Evolutionary conservation across 2,888 invertebrate genomes (phyloP).

Genomic region (Oxystoma pomonae): DNA sequence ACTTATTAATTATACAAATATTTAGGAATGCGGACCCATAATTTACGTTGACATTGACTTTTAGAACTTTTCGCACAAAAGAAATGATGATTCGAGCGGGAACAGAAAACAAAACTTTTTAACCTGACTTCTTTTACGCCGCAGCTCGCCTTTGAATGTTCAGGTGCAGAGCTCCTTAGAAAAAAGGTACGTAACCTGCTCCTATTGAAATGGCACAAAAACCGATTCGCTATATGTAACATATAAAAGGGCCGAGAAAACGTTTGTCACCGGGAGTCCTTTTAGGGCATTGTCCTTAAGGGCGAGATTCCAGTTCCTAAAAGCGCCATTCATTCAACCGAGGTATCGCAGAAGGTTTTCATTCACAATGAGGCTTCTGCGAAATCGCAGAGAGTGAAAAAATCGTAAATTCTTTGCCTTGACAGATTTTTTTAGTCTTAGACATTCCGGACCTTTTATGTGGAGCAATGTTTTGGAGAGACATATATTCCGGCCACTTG

Average conservation of each 20-base stretch:
- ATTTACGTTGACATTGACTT: neutral
- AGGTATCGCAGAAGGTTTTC: slow-evolving; percentile 9
- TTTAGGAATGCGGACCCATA: neutral
- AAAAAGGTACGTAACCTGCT: slow-evolving; percentile 24
- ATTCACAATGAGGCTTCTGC: slow-evolving; percentile 22
- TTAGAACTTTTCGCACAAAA: neutral
- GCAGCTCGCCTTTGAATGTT: slow-evolving; percentile 18
- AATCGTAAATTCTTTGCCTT: slow-evolving; percentile 21
- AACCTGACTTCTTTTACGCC: neutral
- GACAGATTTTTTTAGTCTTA: neutral
- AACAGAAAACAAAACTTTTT: neutral
- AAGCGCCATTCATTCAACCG: slow-evolving; percentile 22
- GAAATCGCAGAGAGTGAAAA: slow-evolving; percentile 20
- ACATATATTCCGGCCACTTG: no score
- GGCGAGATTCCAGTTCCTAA: slow-evolving; percentile 18
- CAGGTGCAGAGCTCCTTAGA: slow-evolving; percentile 22
- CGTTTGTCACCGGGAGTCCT: slow-evolving; percentile 22
- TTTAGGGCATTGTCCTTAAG: slow-evolving; percentile 18
- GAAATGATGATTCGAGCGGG: neutral
- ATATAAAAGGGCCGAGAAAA: slow-evolving; percentile 22
- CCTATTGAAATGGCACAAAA: slow-evolving; percentile 21
- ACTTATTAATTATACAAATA: no score
- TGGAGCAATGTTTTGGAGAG: neutral
- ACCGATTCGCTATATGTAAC: slow-evolving; percentile 25
- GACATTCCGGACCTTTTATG: neutral